A percentile compares a stretch with the other conserved stretches of the same genome.
Evolutionary conservation across 1,140 invertebrate species (phyloP).

Genomic region (Drosophila orosa): DNA sequence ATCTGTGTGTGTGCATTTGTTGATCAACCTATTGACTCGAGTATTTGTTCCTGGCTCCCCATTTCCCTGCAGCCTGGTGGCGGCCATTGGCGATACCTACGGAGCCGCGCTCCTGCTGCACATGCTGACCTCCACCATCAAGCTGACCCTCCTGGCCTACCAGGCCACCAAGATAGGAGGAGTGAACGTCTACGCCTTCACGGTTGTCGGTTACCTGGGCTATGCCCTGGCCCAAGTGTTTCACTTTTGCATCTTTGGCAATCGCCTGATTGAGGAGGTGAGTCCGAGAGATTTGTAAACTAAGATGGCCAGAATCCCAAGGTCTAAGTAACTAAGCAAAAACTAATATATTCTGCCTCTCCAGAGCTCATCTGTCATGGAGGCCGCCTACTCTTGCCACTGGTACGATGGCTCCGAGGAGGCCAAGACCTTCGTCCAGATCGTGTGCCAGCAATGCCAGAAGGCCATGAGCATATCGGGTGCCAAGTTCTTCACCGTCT

Average conservation of each 20-base stretch:
- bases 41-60: slow-evolving; percentile 4
- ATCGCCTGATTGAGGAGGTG: slow-evolving; percentile 93
- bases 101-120: slow-evolving; percentile 91
- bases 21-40: slow-evolving; percentile 42
- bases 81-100: slow-evolving; percentile 91
- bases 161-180: slow-evolving; percentile 93
- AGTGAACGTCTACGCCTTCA: slow-evolving; percentile 90
- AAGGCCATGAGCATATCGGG: slow-evolving; percentile 94
- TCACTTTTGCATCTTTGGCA: slow-evolving; percentile 93
- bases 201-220: slow-evolving; percentile 90
- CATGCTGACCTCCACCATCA: slow-evolving; percentile 93
- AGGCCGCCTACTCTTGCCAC: slow-evolving; percentile 93
- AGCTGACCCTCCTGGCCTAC: slow-evolving; percentile 91
- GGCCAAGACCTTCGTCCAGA: slow-evolving; percentile 94
- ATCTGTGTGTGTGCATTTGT: slow-evolving; percentile 17
- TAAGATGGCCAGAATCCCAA: background rate
- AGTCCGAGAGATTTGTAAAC: slow-evolving; percentile 34
- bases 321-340: background rate
- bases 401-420: slow-evolving; percentile 95
- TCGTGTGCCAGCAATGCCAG: slow-evolving; percentile 95
- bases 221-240: slow-evolving; percentile 93
- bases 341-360: slow-evolving; percentile 1
- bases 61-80: slow-evolving; percentile 87
- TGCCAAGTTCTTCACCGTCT: slow-evolving; percentile 94
- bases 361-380: slow-evolving; percentile 94